Evolutionary conservation across 2,888 invertebrate genomes (phyloP), one percentile per base, ranked within the genome.

Genomic region (Alloplasta piceator): DNA sequence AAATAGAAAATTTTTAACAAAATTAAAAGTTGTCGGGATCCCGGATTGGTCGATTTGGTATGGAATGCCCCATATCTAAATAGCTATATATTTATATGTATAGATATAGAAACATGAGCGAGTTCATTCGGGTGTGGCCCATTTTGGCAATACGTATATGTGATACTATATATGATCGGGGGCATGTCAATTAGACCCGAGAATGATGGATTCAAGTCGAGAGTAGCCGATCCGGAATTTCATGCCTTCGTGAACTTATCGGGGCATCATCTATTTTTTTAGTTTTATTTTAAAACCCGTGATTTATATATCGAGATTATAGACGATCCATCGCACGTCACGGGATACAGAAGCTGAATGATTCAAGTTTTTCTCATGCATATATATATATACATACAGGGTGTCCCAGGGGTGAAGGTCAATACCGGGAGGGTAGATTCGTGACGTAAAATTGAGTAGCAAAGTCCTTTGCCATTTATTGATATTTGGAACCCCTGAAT

Each of bases 81-180:
- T n/a, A n/a, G n/a, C n/a, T n/a, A n/a, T n/a, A n/a, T n/a, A n/a
- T n/a, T n/a, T n/a, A n/a, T n/a, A n/a, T 26, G 26, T 26, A 26
- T 26, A 26, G 26, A 26, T 26, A 26, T 26, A 26, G 26, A 26
- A 26, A 26, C 26, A 26, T 26, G 26, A 26, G 26, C 64, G 70
- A 56, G 70, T 39, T 64, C 38, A 41, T 78, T 73, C 78, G 78
- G 78, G 78, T 67, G 78, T 78, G 78, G 78, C 61, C 61, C 78
- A 55, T 43, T 10, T 26, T 63, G 46, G 55, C 78, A 67, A 64
- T 56, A 58, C 14, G 46, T 36, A 46, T 39, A 9, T 46, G 58
- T 46, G 26, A 26, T 26, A 26, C 26, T 26, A 26, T 26, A 26
- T 26, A 26, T 26, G 26, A 26, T 26, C 26, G 7, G 56, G 46